Conservation (phyloP, 1,140 invertebrate genomes). For the Elysia chlorotica region DNA sequence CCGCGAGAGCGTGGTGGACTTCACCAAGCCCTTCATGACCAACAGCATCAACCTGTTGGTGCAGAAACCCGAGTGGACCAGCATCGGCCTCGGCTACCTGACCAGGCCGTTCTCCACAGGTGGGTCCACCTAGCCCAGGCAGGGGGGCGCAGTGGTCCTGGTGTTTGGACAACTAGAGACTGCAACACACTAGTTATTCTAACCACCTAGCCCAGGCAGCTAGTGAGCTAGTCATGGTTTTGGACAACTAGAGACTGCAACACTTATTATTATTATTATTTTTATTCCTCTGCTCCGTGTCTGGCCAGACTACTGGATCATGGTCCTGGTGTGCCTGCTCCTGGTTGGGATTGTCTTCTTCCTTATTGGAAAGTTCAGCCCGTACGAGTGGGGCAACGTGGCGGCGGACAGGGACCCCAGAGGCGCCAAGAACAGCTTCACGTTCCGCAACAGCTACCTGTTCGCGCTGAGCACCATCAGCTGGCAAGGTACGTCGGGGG, state of each 20-base stretch:
- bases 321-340: slow-evolving; percentile 93
- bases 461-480: slow-evolving; percentile 41
- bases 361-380: slow-evolving; percentile 85
- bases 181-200: neutral
- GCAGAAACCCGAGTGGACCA: slow-evolving; percentile 90
- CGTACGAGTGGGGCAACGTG: slow-evolving; percentile 85
- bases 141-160: neutral
- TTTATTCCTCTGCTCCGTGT: neutral
- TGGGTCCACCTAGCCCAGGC: neutral
- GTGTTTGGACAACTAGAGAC: neutral
- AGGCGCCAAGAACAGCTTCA: slow-evolving; percentile 37
- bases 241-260: neutral
- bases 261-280: neutral
- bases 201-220: neutral
- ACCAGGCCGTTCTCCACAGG: slow-evolving; percentile 89
- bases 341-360: slow-evolving; percentile 92
- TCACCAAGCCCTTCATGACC: slow-evolving; percentile 67
- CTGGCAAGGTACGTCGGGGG: slow-evolving; percentile 41
- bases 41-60: slow-evolving; percentile 95
- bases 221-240: neutral
- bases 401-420: slow-evolving; percentile 31
- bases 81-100: slow-evolving; percentile 89
- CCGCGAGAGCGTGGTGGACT: slow-evolving; percentile 57
- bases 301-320: slow-evolving; percentile 95
- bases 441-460: slow-evolving; percentile 34